Conservation (phyloP, 2,888 invertebrate genomes). For the Drosophila mimetica region DNA sequence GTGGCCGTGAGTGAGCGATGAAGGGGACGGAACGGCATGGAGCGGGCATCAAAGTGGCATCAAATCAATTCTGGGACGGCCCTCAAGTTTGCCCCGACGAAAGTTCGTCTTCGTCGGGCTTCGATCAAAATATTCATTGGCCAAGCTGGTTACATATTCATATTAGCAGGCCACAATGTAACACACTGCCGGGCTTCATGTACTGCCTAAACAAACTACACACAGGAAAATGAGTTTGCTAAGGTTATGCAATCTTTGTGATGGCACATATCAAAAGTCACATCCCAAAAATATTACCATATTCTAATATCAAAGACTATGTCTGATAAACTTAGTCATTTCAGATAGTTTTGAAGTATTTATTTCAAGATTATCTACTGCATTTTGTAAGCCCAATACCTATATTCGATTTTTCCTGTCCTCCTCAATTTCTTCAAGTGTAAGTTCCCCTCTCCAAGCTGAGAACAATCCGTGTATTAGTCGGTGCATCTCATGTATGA, state of each 20-base stretch:
- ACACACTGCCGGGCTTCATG: neutral
- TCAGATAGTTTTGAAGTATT: too few species aligned
- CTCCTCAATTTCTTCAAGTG: neutral
- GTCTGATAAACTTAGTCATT: too few species aligned
- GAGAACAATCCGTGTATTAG: constrained; percentile 16
- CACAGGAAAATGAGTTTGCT: neutral
- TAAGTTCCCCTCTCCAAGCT: neutral
- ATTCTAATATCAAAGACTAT: too few species aligned
- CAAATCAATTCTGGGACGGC: constrained; percentile 49
- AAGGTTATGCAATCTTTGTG: too few species aligned
- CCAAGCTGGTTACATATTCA: constrained; percentile 37
- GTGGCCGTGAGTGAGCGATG: constrained; percentile 50
- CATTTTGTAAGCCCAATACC: too few species aligned
- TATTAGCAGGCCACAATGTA: constrained; percentile 19
- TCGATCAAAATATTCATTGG: constrained; percentile 42
- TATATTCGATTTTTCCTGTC: too few species aligned
- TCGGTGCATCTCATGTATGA: constrained; percentile 15
- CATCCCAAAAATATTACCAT: too few species aligned
- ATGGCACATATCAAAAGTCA: too few species aligned
- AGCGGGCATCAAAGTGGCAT: constrained; percentile 38
- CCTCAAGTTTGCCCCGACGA: constrained; percentile 22
- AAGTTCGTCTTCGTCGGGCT: constrained; percentile 32
- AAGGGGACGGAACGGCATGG: neutral
- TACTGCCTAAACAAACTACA: constrained; percentile 2
- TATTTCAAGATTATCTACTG: too few species aligned